phyloP scores from a whole-genome alignment of 2,113 vertebrate species.

The Willisornis vidua region DNA sequence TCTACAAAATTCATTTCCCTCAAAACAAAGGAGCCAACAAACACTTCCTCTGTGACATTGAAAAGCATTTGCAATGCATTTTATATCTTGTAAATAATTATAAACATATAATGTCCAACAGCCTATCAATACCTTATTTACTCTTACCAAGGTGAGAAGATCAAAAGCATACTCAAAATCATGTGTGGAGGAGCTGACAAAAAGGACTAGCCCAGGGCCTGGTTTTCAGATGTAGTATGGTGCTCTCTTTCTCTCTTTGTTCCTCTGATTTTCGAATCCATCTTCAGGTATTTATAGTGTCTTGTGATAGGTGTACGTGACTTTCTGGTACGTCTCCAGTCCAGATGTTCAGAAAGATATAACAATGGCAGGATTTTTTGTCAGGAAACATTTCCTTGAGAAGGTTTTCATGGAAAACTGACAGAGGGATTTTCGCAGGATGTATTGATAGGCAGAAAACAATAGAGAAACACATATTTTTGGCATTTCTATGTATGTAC shows the following conservation, averaged over 20 bases:
- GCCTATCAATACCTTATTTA: not conserved
- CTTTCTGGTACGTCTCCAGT: no score
- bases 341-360: no score
- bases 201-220: not conserved
- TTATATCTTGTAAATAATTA: not conserved
- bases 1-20: not conserved
- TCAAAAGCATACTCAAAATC: not conserved
- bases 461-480: no score
- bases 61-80: not conserved
- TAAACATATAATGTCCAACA: not conserved
- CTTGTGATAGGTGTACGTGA: no score
- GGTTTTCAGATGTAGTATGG: not conserved
- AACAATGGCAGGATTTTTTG: no score
- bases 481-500: no score
- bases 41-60: not conserved
- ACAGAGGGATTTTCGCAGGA: no score
- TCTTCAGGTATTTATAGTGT: no score
- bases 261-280: no score
- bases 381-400: no score
- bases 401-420: no score
- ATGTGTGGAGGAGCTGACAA: not conserved
- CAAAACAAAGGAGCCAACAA: not conserved
- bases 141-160: not conserved
- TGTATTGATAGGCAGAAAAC: no score
- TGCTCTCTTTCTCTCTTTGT: not conserved